phyloP scores from a whole-genome alignment of 2,113 vertebrate species.

The Phalacrocorax pelagicus region DNA sequence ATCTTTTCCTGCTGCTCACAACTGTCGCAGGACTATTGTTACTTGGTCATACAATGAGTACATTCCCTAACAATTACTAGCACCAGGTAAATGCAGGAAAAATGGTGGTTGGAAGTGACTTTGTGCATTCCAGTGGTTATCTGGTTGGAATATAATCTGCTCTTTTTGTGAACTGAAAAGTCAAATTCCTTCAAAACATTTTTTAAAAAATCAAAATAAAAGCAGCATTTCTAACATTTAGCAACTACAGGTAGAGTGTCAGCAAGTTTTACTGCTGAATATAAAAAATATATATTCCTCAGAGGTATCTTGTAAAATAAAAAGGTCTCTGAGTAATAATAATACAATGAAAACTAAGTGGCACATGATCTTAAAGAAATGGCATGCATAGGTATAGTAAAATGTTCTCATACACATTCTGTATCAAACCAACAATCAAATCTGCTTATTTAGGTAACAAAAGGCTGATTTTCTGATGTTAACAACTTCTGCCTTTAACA shows the following conservation, averaged over 20 bases:
- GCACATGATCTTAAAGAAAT: neutral
- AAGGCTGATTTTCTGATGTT: neutral
- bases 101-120: neutral
- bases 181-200: neutral
- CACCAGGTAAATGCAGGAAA: neutral
- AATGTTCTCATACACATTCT: neutral
- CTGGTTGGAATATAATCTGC: neutral
- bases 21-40: neutral
- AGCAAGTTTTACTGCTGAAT: neutral
- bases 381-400: neutral
- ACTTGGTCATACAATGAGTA: neutral
- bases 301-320: neutral
- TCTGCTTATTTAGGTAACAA: neutral
- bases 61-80: neutral
- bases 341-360: neutral
- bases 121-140: neutral
- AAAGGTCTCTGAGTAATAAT: neutral
- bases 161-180: neutral
- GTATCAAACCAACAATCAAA: neutral
- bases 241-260: neutral
- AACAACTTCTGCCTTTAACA: neutral
- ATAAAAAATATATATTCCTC: neutral
- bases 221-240: neutral
- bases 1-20: neutral
- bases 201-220: neutral